phyloP scores from a whole-genome alignment of 2,797 vertebrate species.

The Poecilia picta region DNA sequence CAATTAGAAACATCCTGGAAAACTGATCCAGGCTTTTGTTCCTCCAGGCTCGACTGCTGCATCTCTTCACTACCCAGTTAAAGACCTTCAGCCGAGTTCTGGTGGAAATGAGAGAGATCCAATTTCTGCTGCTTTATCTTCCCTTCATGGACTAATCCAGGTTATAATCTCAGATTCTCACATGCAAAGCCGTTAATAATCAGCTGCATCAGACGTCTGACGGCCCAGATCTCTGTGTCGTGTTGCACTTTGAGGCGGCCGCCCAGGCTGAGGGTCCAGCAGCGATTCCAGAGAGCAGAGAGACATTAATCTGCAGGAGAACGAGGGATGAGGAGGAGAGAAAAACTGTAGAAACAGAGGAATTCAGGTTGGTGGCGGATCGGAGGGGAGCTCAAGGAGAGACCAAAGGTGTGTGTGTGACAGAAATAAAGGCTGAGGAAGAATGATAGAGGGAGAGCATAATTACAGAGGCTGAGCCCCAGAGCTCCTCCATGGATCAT shows the following conservation, averaged over 20 bases:
- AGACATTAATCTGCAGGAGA: slow-evolving; percentile 68
- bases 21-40: too few species aligned
- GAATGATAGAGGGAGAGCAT: slow-evolving; percentile 50
- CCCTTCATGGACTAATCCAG: too few species aligned
- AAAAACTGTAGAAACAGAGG: background rate
- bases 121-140: too few species aligned
- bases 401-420: background rate
- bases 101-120: too few species aligned
- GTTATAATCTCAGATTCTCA: too few species aligned
- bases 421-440: slow-evolving; percentile 33
- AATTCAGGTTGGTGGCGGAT: slow-evolving; percentile 35
- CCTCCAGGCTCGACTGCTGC: too few species aligned
- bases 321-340: slow-evolving; percentile 25
- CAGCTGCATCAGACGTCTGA: too few species aligned
- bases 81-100: too few species aligned
- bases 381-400: slow-evolving; percentile 5
- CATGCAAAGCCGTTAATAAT: too few species aligned
- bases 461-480: slow-evolving; percentile 72
- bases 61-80: too few species aligned
- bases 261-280: slow-evolving; percentile 36
- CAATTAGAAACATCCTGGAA: too few species aligned
- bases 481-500: slow-evolving; percentile 69
- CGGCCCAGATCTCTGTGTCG: slow-evolving; percentile 1
- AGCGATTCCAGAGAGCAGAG: slow-evolving; percentile 49
- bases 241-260: slow-evolving; percentile 19